Evolutionary conservation across 2,113 vertebrate species (phyloP).

Genomic region (Oxygymnocypris stewartii): DNA sequence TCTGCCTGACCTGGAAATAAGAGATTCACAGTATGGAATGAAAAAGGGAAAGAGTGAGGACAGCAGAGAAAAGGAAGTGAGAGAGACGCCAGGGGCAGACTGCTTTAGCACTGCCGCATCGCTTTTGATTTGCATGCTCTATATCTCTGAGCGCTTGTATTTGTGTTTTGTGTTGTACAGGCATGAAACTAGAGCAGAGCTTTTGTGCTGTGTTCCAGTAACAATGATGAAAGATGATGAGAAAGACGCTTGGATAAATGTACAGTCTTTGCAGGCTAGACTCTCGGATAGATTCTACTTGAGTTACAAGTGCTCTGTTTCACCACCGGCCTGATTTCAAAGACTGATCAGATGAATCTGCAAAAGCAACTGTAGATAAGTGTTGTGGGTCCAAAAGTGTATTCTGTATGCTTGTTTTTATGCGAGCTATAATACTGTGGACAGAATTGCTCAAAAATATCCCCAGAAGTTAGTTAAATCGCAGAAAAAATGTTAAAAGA

Average conservation of each 20-base stretch:
- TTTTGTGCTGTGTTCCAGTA: slow-evolving; percentile 30
- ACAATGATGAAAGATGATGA: slow-evolving; percentile 21
- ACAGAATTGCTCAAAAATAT: neutral
- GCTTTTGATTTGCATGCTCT: slow-evolving; percentile 53
- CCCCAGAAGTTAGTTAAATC: neutral
- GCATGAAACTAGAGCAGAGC: slow-evolving; percentile 13
- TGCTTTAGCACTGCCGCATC: slow-evolving; percentile 13
- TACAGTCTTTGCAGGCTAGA: neutral
- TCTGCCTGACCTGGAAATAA: slow-evolving; percentile 67
- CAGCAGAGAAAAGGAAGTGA: slow-evolving; percentile 1
- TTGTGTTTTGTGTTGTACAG: slow-evolving; percentile 22
- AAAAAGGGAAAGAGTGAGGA: neutral
- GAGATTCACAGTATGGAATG: slow-evolving; percentile 30
- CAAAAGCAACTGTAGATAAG: neutral
- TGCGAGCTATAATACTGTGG: neutral
- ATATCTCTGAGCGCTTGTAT: slow-evolving; percentile 39
- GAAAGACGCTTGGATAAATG: neutral
- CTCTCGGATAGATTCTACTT: neutral
- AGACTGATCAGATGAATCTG: neutral
- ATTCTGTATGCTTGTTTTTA: neutral
- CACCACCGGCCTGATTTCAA: neutral
- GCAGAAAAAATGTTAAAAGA: neutral
- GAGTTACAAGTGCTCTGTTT: neutral
- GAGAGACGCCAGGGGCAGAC: slow-evolving; percentile 36
- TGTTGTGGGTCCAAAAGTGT: neutral